Base-by-base conservation (phyloP, 2,888 invertebrate genomes). In the Eristalinus sepulchralis region DNA sequence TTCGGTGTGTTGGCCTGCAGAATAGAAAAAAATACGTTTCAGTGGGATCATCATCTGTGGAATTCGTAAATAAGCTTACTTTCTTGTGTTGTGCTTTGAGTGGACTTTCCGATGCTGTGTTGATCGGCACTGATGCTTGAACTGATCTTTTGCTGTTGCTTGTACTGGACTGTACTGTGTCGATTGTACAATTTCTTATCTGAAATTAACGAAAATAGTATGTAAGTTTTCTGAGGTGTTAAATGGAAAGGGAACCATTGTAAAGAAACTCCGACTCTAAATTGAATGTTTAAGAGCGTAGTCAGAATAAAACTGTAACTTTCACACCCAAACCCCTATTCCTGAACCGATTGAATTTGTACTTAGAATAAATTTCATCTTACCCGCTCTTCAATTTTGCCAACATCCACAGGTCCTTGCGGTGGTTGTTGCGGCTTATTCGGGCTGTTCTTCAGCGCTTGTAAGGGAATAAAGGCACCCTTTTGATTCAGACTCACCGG, bases 381-480 rank as follows among this genome's bases (percentile, higher is more conserved):
- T 86, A 89, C 89, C 78, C 75, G 82, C 68, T 88, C 76, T 24
- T 88, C 82, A 34, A 88, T 72, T 31, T 72, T 20, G 9, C 80
- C 72, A 1, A 84, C 24, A 47, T 77, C 59, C 8, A 34, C 22
- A 1, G 73, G 11, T 17, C 68, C 64, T 39, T 75, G 79, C n/a
- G 47, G 17, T 53, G 53, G 11, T 9, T 34, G 34, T 9, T n/a
- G 60, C 17, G 62, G 68, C 20, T 68, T 85, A 34, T 81, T 80
- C 24, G 75, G 62, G 2, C 59, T 24, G 10, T 93, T 93, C 75
- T 93, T 94, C 57, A 94, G 92, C 2, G 94, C 94, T 90, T 94
- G 94, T 20, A 94, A 90, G 0, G 94, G 94, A 34, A 94, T 94
- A 86, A 94, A 94, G 0, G 94, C 92, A 31, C 93, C 89, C 24